A percentile compares a stretch with the other conserved stretches of the same genome.
Conservation (phyloP, 2,113 vertebrate genomes). For the Alethe diademata region DNA sequence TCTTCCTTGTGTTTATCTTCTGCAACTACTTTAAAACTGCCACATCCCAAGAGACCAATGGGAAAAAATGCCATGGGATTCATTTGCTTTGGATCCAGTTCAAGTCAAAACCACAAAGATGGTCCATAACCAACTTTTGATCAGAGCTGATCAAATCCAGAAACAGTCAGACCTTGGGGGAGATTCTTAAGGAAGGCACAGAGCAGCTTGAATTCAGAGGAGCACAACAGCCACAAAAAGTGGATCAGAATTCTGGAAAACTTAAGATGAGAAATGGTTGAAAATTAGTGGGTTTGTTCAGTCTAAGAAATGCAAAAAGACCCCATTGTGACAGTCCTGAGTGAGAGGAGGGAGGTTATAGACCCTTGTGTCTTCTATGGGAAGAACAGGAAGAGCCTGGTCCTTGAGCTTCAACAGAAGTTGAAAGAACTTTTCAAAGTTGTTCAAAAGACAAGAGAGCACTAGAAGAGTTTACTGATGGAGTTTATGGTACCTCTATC, state of each 20-base stretch:
- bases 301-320: not conserved
- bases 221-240: not conserved
- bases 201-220: not conserved
- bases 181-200: not conserved
- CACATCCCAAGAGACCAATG: not conserved
- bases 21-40: constrained; percentile 18
- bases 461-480: not conserved
- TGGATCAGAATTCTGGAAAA: not conserved
- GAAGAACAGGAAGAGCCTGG: not conserved
- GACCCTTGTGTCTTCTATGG: not conserved
- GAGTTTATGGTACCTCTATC: not conserved
- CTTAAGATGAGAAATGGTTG: not conserved
- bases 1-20: not conserved
- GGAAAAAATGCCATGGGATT: not conserved
- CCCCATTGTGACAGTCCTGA: not conserved
- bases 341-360: not conserved
- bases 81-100: not conserved
- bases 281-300: not conserved
- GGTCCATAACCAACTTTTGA: constrained; percentile 9
- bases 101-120: not conserved
- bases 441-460: not conserved
- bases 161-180: not conserved
- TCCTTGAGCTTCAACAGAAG: not conserved
- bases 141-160: constrained; percentile 32
- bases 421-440: not conserved